A percentile compares a stretch with the other conserved stretches of the same genome.
phyloP scores from a whole-genome alignment of 2,888 invertebrate species.

The Ptilodon capucinus region DNA sequence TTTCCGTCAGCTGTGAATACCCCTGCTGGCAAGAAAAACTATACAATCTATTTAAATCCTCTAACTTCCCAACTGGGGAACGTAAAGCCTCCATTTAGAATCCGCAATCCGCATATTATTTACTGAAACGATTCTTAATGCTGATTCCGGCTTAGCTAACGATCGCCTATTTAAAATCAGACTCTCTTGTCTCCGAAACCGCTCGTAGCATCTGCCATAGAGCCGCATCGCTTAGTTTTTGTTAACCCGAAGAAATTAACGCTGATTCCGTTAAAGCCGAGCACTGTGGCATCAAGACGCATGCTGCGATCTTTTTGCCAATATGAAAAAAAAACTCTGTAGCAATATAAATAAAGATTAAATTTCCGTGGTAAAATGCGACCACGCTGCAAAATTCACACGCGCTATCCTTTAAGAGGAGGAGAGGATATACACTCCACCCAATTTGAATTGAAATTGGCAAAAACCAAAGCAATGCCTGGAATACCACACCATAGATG shows the following conservation, averaged over 20 bases:
- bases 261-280: conserved; percentile 19
- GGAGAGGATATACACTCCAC: conserved; percentile 48
- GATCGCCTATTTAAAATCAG: conserved; percentile 44
- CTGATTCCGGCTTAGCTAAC: conserved; percentile 32
- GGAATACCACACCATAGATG: neutral
- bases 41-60: neutral
- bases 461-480: conserved; percentile 34
- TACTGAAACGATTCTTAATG: conserved; percentile 29
- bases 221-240: conserved; percentile 16
- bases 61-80: neutral
- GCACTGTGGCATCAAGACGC: too few relatives aligned
- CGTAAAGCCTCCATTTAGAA: neutral
- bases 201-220: conserved; percentile 9
- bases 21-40: too few relatives aligned
- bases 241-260: conserved; percentile 16
- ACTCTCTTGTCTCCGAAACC: conserved; percentile 28
- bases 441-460: conserved; percentile 61
- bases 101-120: conserved; percentile 17
- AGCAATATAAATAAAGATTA: too few relatives aligned
- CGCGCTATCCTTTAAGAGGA: conserved; percentile 28
- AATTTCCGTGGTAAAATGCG: too few relatives aligned
- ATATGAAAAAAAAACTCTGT: too few relatives aligned
- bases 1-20: too few relatives aligned
- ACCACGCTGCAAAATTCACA: too few relatives aligned
- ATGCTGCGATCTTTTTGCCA: too few relatives aligned